These are phyloP conservation scores for Clostera curtula DNA, from an alignment of 2,888 invertebrate species.

Conservation along the genomic window DNA sequence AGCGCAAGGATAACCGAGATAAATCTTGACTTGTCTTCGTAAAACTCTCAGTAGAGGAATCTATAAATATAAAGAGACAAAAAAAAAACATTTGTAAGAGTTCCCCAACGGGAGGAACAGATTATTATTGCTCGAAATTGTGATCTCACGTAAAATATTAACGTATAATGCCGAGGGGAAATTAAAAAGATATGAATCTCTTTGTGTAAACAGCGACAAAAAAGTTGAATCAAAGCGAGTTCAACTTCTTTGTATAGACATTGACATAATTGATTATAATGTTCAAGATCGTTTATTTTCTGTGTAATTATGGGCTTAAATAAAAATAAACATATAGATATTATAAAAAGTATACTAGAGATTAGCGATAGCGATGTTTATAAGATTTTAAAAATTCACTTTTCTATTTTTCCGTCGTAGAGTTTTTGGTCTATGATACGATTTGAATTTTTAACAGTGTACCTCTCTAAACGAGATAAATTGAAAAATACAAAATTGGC, in stretches of 20 bases:
- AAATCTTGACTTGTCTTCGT: conserved; percentile 49
- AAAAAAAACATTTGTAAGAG: conserved; percentile 35
- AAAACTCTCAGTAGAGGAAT: conserved; percentile 34
- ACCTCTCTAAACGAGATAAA: no score
- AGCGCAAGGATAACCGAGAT: conserved; percentile 43
- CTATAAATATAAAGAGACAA: conserved; percentile 34
- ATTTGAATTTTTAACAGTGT: no score
- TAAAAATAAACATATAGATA: no score
- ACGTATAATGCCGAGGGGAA: conserved; percentile 53
- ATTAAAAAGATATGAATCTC: conserved; percentile 49
- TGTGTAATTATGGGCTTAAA: neutral
- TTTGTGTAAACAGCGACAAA: conserved; percentile 33
- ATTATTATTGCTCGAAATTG: conserved; percentile 42
- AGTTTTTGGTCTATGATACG: no score
- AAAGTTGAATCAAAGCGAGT: conserved; percentile 7
- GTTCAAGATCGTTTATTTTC: neutral
- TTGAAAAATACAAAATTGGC: no score
- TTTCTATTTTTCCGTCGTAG: no score
- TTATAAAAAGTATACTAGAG: no score
- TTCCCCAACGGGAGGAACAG: conserved; percentile 35
- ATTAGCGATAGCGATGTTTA: no score
- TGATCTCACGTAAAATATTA: conserved; percentile 54
- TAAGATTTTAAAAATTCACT: no score
- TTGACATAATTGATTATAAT: conserved; percentile 2
- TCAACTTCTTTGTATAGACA: conserved; percentile 3